These are phyloP conservation scores for Saturnia japonica DNA, from an alignment of 2,888 invertebrate species.

Conservation along the genomic window DNA sequence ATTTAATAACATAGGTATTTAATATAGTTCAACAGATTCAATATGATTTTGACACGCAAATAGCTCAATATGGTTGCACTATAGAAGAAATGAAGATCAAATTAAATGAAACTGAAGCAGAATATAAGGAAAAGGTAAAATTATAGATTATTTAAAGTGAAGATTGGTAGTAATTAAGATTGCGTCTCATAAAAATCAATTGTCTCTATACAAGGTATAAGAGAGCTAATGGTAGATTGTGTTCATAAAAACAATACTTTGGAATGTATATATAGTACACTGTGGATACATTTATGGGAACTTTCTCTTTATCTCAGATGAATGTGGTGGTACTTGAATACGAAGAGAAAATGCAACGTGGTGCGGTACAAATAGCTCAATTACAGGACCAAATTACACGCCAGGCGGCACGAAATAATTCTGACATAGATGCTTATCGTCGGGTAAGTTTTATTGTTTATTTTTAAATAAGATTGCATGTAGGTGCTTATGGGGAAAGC, in stretches of 20 bases:
- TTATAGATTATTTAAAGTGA: neutral
- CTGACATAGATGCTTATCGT: conserved; percentile 69
- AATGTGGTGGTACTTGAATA: conserved; percentile 72
- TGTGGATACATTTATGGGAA: neutral
- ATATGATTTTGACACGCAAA: conserved; percentile 65
- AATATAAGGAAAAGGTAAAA: conserved; percentile 62
- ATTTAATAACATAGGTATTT: conserved; percentile 24
- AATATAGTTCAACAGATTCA: conserved; percentile 65
- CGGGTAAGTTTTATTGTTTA: conserved; percentile 47
- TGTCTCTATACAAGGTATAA: no score
- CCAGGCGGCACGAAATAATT: conserved; percentile 58
- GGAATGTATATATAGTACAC: neutral
- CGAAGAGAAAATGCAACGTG: conserved; percentile 73
- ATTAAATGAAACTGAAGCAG: conserved; percentile 57
- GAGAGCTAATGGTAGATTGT: neutral
- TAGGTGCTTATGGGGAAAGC: neutral
- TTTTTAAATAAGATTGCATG: neutral
- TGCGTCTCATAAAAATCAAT: no score
- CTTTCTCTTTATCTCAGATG: conserved; percentile 47
- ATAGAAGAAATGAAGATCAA: conserved; percentile 66
- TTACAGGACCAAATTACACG: conserved; percentile 65
- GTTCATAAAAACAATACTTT: neutral
- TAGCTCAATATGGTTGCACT: conserved; percentile 65
- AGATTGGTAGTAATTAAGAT: neutral
- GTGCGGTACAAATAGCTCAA: conserved; percentile 57